A percentile compares a stretch with the other conserved stretches of the same genome.
Conservation (phyloP, 2,888 invertebrate genomes). For the Spatulosminthurus flaviceps region DNA sequence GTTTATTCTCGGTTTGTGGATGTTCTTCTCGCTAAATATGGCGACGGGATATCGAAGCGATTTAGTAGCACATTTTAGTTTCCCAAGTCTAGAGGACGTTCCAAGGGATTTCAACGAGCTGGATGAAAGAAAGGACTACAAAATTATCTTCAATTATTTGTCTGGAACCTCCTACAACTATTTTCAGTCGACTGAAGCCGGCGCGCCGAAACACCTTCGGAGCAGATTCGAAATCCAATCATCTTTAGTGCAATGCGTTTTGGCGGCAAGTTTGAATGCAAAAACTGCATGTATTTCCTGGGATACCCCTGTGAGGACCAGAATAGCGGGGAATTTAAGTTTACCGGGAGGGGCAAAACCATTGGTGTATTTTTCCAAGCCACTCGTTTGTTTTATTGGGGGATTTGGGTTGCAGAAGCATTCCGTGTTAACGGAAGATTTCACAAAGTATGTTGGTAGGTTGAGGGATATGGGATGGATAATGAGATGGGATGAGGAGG, state of each 20-base stretch:
- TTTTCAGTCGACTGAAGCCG: background rate
- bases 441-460: background rate
- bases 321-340: constrained; percentile 20
- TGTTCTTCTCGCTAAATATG: constrained; percentile 32
- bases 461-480: constrained; percentile 3
- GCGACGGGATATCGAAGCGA: constrained; percentile 25
- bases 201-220: background rate
- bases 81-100: background rate
- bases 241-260: background rate
- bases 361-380: background rate
- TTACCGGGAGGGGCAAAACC: background rate
- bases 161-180: constrained; percentile 23
- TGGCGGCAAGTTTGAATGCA: background rate
- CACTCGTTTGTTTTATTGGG: background rate
- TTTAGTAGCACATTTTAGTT: constrained; percentile 31
- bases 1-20: background rate
- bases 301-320: background rate
- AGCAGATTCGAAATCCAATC: background rate
- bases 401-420: constrained; percentile 27
- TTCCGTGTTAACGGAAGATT: constrained; percentile 2
- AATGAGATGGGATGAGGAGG: background rate
- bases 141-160: constrained; percentile 20
- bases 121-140: background rate
- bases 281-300: constrained; percentile 22
- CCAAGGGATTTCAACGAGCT: constrained; percentile 18